Evolutionary conservation across 2,888 invertebrate species (phyloP).

Genomic region (Orthonevra nobilis): DNA sequence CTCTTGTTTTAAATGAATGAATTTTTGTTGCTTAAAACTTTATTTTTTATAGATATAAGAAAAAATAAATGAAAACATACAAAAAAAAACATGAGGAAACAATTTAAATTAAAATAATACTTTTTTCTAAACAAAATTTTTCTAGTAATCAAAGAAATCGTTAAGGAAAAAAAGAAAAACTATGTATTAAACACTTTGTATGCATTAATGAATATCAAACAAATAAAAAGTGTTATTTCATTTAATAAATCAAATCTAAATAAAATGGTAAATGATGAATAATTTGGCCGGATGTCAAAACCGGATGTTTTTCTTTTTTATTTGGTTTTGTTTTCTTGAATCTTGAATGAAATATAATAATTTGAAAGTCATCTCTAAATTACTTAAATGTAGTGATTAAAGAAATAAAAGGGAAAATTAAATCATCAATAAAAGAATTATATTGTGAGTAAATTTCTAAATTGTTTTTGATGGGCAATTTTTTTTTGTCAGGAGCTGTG

Average conservation of each 20-base stretch:
- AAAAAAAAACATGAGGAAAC: slow-evolving; percentile 1
- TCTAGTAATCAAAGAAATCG: slow-evolving; percentile 49
- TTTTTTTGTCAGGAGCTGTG: too few species aligned
- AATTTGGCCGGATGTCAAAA: slow-evolving; percentile 17
- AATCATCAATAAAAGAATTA: slow-evolving; percentile 67
- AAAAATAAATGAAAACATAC: slow-evolving; percentile 12
- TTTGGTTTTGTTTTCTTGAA: slow-evolving; percentile 13
- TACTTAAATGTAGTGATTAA: slow-evolving; percentile 55
- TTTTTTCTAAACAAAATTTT: slow-evolving; percentile 62
- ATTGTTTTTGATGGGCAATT: too few species aligned
- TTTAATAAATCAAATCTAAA: slow-evolving; percentile 25
- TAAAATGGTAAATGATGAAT: slow-evolving; percentile 3
- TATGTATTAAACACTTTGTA: slow-evolving; percentile 28
- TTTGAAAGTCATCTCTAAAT: slow-evolving; percentile 51
- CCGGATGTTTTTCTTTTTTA: slow-evolving; percentile 4
- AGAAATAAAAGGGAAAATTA: slow-evolving; percentile 43
- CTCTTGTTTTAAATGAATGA: slow-evolving; percentile 12
- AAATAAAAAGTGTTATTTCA: slow-evolving; percentile 31
- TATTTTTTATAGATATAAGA: slow-evolving; percentile 27
- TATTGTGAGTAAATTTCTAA: too few species aligned
- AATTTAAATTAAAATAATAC: slow-evolving; percentile 15
- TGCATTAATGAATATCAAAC: slow-evolving; percentile 53
- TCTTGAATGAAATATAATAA: slow-evolving; percentile 14
- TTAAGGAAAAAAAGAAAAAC: slow-evolving; percentile 6
- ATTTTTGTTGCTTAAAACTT: slow-evolving; percentile 57